phyloP scores from a whole-genome alignment of 1,140 invertebrate genomes.

The Drosophila novamexicana region DNA sequence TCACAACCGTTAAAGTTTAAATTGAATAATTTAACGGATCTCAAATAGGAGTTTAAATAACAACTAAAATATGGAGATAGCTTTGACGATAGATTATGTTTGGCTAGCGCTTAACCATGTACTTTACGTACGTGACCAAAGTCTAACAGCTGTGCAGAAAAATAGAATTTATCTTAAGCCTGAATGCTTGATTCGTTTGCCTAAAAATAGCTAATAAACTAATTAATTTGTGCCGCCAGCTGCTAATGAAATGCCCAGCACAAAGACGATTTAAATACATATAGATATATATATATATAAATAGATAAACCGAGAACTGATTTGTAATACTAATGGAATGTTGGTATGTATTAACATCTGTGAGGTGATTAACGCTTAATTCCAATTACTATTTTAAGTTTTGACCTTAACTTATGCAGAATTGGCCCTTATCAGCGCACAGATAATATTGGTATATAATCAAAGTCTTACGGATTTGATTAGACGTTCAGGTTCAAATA shows the following conservation, averaged over 20 bases:
- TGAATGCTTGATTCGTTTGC: neutral
- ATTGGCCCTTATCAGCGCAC: conserved; percentile 8
- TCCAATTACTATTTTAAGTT: conserved; percentile 4
- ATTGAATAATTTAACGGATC: neutral
- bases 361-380: conserved; percentile 12
- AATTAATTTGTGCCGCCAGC: conserved; percentile 1
- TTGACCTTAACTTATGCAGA: conserved; percentile 15
- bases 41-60: too few relatives aligned
- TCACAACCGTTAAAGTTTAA: neutral
- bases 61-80: neutral
- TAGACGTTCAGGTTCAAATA: conserved; percentile 10
- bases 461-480: conserved; percentile 34
- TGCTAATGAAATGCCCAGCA: neutral
- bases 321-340: conserved; percentile 11
- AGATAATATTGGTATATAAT: conserved; percentile 41
- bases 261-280: neutral
- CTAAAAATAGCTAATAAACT: conserved; percentile 4
- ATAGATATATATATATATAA: neutral
- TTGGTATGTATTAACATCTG: conserved; percentile 1
- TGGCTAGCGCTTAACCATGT: neutral
- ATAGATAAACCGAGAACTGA: neutral
- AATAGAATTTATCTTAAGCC: neutral
- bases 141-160: conserved; percentile 1
- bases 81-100: neutral
- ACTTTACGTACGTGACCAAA: conserved; percentile 1